These are phyloP conservation scores for Amiota mariae DNA, from an alignment of 2,888 invertebrate genomes.

Conservation along the genomic window DNA sequence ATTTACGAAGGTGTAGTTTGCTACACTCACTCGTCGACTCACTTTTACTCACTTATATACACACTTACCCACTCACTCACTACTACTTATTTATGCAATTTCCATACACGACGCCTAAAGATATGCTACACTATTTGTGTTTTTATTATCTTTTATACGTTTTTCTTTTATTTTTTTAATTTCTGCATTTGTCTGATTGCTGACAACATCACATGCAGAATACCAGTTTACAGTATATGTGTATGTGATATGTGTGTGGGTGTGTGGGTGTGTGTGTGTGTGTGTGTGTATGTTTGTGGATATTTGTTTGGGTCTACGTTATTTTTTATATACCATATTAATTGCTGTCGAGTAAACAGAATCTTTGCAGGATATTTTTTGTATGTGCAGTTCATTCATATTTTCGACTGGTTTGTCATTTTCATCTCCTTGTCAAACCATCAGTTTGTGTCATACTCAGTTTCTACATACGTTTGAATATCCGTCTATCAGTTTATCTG, in stretches of 20 bases:
- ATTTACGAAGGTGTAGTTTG: too few relatives aligned
- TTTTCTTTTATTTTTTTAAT: slow-evolving; percentile 29
- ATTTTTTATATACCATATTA: not conserved
- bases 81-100: not conserved
- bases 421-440: not conserved
- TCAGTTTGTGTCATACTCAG: not conserved
- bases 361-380: not conserved
- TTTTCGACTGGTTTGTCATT: not conserved
- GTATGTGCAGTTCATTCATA: not conserved
- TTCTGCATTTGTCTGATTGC: not conserved
- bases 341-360: slow-evolving; percentile 17
- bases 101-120: not conserved
- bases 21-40: not conserved
- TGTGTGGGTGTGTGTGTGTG: too few relatives aligned
- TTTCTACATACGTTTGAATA: not conserved
- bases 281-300: too few relatives aligned
- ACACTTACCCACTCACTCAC: not conserved
- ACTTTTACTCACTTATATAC: slow-evolving; percentile 12
- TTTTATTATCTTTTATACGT: slow-evolving; percentile 19
- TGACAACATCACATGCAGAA: not conserved
- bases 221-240: too few relatives aligned
- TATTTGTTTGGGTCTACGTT: not conserved
- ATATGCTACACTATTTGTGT: slow-evolving; percentile 1
- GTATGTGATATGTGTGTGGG: too few relatives aligned
- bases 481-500: not conserved